Evolutionary conservation across 2,888 invertebrate genomes (phyloP), one percentile per base, ranked within the genome.

Genomic region (Caenorhabditis zanzibari): DNA sequence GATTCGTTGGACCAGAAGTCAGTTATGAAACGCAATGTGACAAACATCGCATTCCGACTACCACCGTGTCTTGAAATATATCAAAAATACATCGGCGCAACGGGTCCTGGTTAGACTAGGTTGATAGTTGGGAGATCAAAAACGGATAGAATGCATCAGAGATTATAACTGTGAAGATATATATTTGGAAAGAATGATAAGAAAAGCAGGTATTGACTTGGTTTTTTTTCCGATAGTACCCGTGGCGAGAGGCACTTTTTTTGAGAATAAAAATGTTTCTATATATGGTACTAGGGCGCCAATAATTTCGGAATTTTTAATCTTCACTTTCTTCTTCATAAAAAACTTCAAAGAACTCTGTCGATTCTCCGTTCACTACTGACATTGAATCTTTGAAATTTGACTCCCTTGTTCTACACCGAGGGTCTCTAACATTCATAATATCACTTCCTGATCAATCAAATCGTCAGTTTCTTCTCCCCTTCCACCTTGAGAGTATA

Each of bases 91-190:
- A 35, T 19, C 24, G 54, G 71, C 59, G 64, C 41, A 54, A 35
- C 28, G 19, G 58, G 66, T 66, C 54, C 56, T 47, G 41, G 73
- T 49, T 32, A n/a, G 56, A 66, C 56, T 66, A 35, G 75, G 74
- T 58, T 74, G 32, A 56, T 26, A 14, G 26, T 26, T n/a, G 58
- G 75, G 64, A 75, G 75, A 75, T 75, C 75, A 68, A 35, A 76
- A 69, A 76, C 76, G 76, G 76, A 76, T 76, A 61, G 61, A 76
- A 76, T 76, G 69, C 76, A 76, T 76, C 76, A 76, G 68, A 69
- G 76, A 69, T 76, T 66, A 74, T 54, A 24, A 71, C 41, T 41
- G 22, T 26, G n/a, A 26, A 4, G 52, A 52, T n/a, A 19, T n/a
- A n/a, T 12, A 7, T 19, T 28, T 14, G 16, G 28, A 52, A 10